A percentile compares a stretch with the other conserved stretches of the same genome.
phyloP scores from a whole-genome alignment of 37 sponge, comb jelly and placozoan genomes.

The Cliona cf. orientalis region DNA sequence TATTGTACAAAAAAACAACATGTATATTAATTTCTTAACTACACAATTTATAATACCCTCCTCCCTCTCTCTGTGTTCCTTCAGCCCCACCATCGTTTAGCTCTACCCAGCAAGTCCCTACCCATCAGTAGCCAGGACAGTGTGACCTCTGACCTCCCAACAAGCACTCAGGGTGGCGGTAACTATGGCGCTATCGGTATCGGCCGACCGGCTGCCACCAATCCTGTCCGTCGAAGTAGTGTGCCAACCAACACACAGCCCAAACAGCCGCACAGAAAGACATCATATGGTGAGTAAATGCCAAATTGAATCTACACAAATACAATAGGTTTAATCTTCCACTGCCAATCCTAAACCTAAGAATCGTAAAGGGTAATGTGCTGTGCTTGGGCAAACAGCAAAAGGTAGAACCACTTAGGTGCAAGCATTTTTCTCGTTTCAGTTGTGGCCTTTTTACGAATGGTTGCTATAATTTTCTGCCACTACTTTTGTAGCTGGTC shows the following conservation, averaged over 20 bases:
- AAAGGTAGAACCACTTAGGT: too few relatives aligned
- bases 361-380: too few relatives aligned
- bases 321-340: not conserved
- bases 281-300: slow-evolving; percentile 14
- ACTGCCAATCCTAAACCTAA: too few relatives aligned
- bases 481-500: not conserved
- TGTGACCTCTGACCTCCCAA: not conserved
- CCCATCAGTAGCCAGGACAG: not conserved
- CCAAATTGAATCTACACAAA: not conserved
- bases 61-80: too few relatives aligned
- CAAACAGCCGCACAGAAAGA: not conserved
- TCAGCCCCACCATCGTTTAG: not conserved
- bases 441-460: too few relatives aligned
- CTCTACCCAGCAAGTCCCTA: slow-evolving; percentile 7
- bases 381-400: too few relatives aligned
- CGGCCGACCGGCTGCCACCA: too few relatives aligned
- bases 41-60: too few relatives aligned
- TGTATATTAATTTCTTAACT: too few relatives aligned
- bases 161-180: slow-evolving; percentile 1
- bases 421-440: too few relatives aligned
- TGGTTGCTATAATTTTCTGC: not conserved
- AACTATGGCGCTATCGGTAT: slow-evolving; percentile 47
- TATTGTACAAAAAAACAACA: too few relatives aligned
- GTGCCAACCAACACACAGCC: not conserved
- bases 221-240: slow-evolving; percentile 19